These are phyloP conservation scores for Agrochola macilenta DNA, from an alignment of 2,888 invertebrate species.

Conservation along the genomic window DNA sequence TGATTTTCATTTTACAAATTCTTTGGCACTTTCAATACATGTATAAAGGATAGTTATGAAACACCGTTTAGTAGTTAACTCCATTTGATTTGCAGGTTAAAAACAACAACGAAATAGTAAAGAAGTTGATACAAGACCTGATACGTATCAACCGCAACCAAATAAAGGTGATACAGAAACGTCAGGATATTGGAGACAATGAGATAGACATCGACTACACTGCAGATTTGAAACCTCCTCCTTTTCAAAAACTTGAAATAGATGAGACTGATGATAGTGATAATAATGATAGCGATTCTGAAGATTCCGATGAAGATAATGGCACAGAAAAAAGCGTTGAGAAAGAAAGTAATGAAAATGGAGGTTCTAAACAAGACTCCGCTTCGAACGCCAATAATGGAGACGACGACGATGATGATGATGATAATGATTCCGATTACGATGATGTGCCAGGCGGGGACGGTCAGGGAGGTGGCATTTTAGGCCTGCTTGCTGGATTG, in stretches of 20 bases:
- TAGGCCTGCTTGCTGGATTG: slow-evolving; percentile 85
- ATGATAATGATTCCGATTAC: slow-evolving; percentile 78
- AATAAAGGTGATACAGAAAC: slow-evolving; percentile 57
- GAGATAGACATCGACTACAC: slow-evolving; percentile 76
- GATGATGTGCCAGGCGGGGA: slow-evolving; percentile 86
- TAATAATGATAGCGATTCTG: slow-evolving; percentile 63
- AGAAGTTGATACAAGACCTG: slow-evolving; percentile 51
- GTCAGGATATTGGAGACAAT: slow-evolving; percentile 75
- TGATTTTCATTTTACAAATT: slow-evolving; percentile 25
- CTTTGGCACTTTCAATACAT: background rate
- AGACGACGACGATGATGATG: slow-evolving; percentile 64
- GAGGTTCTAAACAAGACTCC: slow-evolving; percentile 73
- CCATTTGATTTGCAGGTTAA: slow-evolving; percentile 44
- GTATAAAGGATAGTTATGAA: background rate
- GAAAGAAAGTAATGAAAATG: slow-evolving; percentile 63
- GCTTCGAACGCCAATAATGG: slow-evolving; percentile 49
- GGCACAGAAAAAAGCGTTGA: slow-evolving; percentile 76
- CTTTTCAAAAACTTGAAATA: slow-evolving; percentile 77
- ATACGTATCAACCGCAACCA: slow-evolving; percentile 48
- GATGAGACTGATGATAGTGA: slow-evolving; percentile 68
- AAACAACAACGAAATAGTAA: slow-evolving; percentile 47
- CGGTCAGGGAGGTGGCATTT: slow-evolving; percentile 86
- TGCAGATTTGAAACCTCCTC: slow-evolving; percentile 71
- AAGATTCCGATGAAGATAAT: slow-evolving; percentile 68
- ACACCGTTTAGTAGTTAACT: background rate